Evolutionary conservation across 2,797 vertebrate genomes (phyloP), one percentile per base, ranked within the genome.

Genomic region (Trematomus bernacchii): DNA sequence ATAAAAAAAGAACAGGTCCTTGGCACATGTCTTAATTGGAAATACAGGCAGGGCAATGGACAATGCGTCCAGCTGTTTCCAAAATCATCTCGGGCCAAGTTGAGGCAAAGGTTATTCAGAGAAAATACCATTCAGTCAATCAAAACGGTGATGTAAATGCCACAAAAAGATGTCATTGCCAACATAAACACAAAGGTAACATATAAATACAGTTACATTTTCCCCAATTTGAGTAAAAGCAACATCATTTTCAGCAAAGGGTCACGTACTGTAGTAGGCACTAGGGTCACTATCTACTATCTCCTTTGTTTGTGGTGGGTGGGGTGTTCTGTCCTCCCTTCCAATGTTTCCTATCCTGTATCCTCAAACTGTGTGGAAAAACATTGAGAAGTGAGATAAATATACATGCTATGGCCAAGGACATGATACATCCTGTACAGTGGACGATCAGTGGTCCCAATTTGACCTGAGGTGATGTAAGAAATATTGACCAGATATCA

Each of bases 331-430:
- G 43, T 55, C 0, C 27, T 46, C 37, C 7, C 23, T 54, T 37
- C 42, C 27, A 14, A 23, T 77, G 66, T 78, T 87, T 85, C 73
- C 77, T 68, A 66, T 62, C 51, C 40, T 27, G n/a, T 76, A 61
- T 84, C 90, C 62, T 86, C 50, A 66, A 21, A 71, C 66, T 77
- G 69, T 0, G 1, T 69, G 44, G 18, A 69, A 83, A 83, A 90
- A 82, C 80, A 82, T 4, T 30, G 12, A 79, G 87, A 87, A 88
- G 69, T 80, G 71, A 82, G 74, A 81, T 84, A 72, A 85, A 69
- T 33, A 30, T 0, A 48, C 10, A 30, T 16, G 10, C 8, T 0
- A 0, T 10, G 13, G 46, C 47, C 62, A 71, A 78, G 76, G 48
- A 62, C 47, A 57, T 7, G 40, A 82, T 68, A 73, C 76, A 80